Base-by-base conservation (phyloP, 2,888 invertebrate genomes). In the Parasteatoda lunata region DNA sequence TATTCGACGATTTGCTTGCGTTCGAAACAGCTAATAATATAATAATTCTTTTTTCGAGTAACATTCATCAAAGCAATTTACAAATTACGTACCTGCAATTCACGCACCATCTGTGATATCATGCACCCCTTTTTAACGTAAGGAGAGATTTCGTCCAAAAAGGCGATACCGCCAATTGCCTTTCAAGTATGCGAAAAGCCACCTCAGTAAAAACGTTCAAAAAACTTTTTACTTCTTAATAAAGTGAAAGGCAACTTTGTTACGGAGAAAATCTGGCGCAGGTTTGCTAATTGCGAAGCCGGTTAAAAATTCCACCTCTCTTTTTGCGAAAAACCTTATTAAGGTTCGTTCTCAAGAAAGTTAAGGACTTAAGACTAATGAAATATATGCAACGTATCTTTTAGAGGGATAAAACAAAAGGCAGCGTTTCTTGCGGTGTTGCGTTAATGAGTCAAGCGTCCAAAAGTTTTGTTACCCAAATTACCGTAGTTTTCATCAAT, bases 261-360 rank as follows among this genome's bases (percentile, higher is more conserved):
- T 81, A 81, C 59, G 68, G n/a, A 30, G 73, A 59, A 68, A 79
- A 79, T 79, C 71, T 79, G 48, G 47, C 68, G 54, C 54, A 9
- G 45, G 51, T 4, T 30, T 75, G 54, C 68, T 81, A 81, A 81
- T 81, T 81, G 68, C 81, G 47, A 73, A 69, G 54, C n/a, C 75
- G 54, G 81, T 81, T 81, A 81, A 81, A 81, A 81, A 81, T 81
- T 52, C 59, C 75, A 49, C 48, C 81, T 68, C 69, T 54, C 64
- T 81, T 81, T 81, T 75, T 80, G 65, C 47, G 73, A 49, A 11
- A 75, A 75, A 81, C 75, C 73, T 81, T 75, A 68, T 81, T 80
- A 80, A 52, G 69, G 30, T 15, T 54, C 68, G 66, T 6, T 64
- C 13, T 5, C 15, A 54, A n/a, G 47, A 68, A 81, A 75, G 75